These are phyloP conservation scores for Himalopsyche anomala DNA, from an alignment of 2,888 invertebrate species.

Conservation along the genomic window DNA sequence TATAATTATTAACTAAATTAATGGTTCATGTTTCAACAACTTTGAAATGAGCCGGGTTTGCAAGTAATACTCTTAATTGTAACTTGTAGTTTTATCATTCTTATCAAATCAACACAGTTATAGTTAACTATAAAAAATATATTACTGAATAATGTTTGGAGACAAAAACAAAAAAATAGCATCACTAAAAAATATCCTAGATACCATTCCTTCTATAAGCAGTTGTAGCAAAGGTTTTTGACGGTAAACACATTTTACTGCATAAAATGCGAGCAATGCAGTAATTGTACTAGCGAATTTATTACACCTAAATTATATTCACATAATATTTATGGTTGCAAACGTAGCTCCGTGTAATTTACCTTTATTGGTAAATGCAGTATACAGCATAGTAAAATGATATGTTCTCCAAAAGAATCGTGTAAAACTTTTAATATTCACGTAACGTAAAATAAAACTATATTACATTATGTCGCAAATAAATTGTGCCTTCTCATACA, in stretches of 20 bases:
- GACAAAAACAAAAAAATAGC: too few species aligned
- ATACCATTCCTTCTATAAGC: not conserved
- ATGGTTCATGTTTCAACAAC: too few species aligned
- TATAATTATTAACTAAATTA: too few species aligned
- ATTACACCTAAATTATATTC: slow-evolving; percentile 55
- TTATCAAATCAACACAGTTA: too few species aligned
- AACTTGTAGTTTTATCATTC: too few species aligned
- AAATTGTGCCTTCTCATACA: not conserved
- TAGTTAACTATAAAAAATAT: too few species aligned
- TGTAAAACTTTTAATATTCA: not conserved
- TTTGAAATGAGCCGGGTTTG: too few species aligned
- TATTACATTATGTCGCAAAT: not conserved
- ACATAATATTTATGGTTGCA: slow-evolving; percentile 47
- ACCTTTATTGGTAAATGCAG: slow-evolving; percentile 44
- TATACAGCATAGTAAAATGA: not conserved
- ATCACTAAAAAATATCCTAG: too few species aligned
- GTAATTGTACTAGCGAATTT: slow-evolving; percentile 60
- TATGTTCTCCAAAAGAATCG: slow-evolving; percentile 4
- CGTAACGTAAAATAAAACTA: not conserved
- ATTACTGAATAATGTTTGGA: too few species aligned
- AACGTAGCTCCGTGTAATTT: slow-evolving; percentile 45
- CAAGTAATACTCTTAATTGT: too few species aligned
- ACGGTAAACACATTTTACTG: slow-evolving; percentile 51
- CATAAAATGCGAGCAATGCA: slow-evolving; percentile 58
- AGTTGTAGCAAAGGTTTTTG: not conserved